phyloP scores from a whole-genome alignment of 2,888 invertebrate species.

The Apoda limacodes region DNA sequence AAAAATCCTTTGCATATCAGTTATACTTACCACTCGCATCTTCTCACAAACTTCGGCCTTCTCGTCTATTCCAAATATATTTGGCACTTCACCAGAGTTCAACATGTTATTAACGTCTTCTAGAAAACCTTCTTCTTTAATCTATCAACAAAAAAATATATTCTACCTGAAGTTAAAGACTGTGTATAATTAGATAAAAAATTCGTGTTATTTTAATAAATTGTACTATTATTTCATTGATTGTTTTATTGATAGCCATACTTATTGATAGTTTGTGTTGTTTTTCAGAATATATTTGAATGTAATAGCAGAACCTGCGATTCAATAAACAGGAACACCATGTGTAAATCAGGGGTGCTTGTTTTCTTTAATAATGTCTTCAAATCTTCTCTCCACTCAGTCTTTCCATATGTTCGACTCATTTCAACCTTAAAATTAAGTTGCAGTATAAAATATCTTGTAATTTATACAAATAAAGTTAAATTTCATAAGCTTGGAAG shows the following conservation, averaged over 20 bases:
- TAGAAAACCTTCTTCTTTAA: constrained; percentile 92
- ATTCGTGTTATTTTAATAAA: too few species aligned
- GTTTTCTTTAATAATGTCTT: constrained; percentile 84
- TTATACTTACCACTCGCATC: constrained; percentile 75
- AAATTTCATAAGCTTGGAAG: background rate
- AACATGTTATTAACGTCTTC: constrained; percentile 94
- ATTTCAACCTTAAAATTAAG: constrained; percentile 87
- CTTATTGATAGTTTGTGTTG: too few species aligned
- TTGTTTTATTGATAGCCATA: too few species aligned
- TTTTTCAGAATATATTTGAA: too few species aligned
- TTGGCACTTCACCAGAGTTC: constrained; percentile 94
- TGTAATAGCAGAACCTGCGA: constrained; percentile 87
- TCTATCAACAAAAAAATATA: constrained; percentile 60
- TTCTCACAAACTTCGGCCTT: constrained; percentile 92
- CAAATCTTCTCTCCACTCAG: constrained; percentile 93
- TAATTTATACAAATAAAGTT: background rate
- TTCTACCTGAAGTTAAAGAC: too few species aligned
- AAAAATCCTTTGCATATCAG: background rate
- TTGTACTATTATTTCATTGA: too few species aligned
- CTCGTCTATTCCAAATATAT: constrained; percentile 87
- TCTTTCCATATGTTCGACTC: constrained; percentile 83
- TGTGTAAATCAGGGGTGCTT: constrained; percentile 86
- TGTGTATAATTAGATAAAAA: too few species aligned
- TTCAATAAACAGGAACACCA: constrained; percentile 92
- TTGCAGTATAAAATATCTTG: constrained; percentile 9